Evolutionary conservation across 2,113 vertebrate species (phyloP).

Genomic region (Telmatochromis sp.): DNA sequence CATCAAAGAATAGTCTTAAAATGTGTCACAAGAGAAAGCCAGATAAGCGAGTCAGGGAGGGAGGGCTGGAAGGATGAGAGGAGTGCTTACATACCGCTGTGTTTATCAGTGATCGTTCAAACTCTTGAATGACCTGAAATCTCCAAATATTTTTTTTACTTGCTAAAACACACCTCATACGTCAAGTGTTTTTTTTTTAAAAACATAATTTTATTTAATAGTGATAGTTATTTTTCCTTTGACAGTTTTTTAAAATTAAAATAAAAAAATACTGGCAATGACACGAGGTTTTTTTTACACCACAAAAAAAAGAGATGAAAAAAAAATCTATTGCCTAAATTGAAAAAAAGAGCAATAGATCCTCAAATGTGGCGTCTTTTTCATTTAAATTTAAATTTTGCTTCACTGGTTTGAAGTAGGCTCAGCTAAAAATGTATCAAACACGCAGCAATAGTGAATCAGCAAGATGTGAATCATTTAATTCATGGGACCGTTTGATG

Average conservation of each 20-base stretch:
- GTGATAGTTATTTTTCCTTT: neutral
- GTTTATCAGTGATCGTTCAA: conserved; percentile 40
- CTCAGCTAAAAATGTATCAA: neutral
- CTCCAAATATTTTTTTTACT: neutral
- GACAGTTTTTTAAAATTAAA: neutral
- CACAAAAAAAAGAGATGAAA: neutral
- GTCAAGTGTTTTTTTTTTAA: neutral
- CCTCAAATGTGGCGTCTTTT: neutral
- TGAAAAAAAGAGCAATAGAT: neutral
- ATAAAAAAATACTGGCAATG: neutral
- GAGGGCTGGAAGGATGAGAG: neutral
- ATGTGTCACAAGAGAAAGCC: conserved; percentile 32
- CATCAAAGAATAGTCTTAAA: conserved; percentile 47
- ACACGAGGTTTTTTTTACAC: neutral
- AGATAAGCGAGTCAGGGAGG: conserved; percentile 21
- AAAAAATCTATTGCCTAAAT: neutral
- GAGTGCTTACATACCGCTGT: conserved; percentile 29
- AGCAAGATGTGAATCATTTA: neutral
- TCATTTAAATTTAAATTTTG: neutral
- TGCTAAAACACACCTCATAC: neutral
- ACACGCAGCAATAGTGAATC: neutral
- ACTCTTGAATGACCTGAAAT: neutral
- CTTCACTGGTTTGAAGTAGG: neutral
- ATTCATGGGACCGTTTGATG: neutral
- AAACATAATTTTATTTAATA: neutral